Evolutionary conservation across 1,140 invertebrate genomes (phyloP).

Genomic region (Manduca sexta): DNA sequence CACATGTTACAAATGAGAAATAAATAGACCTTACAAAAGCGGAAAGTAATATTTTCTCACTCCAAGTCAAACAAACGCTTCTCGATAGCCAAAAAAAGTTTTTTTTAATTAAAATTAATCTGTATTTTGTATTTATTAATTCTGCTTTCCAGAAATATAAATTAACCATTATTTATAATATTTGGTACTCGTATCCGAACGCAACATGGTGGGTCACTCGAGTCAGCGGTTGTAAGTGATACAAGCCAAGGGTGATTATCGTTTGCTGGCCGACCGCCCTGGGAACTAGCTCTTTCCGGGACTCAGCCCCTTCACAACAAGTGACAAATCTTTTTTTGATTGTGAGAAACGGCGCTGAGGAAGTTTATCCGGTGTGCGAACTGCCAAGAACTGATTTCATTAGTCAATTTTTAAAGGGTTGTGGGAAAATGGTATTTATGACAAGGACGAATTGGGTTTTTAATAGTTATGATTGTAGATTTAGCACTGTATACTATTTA

Average conservation of each 20-base stretch:
- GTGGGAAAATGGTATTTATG: background rate
- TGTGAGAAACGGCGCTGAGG: constrained; percentile 55
- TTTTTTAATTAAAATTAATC: no score
- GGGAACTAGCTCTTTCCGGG: constrained; percentile 57
- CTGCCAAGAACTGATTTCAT: no score
- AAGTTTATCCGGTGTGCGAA: constrained; percentile 12
- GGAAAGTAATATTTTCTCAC: no score
- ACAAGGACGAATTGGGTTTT: background rate
- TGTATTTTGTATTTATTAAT: no score
- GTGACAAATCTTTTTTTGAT: constrained; percentile 72
- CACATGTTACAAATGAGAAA: no score
- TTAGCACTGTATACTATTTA: no score
- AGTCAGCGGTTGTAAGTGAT: constrained; percentile 37
- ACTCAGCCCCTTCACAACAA: constrained; percentile 29
- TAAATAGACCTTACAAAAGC: no score
- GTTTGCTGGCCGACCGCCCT: constrained; percentile 45
- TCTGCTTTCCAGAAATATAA: no score
- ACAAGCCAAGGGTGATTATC: constrained; percentile 50
- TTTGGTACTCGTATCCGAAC: constrained; percentile 35
- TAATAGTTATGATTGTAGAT: no score
- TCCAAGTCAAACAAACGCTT: no score
- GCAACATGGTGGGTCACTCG: constrained; percentile 46
- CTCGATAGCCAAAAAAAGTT: no score
- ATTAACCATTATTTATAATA: background rate
- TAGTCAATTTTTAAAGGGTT: no score